Conservation (phyloP, 2,113 vertebrate species). For the Crocuta crocuta region DNA sequence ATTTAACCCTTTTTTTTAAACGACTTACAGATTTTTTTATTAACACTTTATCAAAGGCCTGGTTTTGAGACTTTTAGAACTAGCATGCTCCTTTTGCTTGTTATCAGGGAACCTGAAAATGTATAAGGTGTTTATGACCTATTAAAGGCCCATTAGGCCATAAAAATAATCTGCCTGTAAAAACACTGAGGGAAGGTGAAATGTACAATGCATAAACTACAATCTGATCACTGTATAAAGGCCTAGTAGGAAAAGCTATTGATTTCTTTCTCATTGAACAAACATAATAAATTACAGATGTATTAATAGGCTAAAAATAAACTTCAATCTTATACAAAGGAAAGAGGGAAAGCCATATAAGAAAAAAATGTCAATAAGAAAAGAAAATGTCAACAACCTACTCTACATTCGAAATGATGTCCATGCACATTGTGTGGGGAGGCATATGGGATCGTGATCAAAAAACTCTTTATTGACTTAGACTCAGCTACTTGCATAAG, state of each 20-base stretch:
- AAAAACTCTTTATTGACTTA: not conserved
- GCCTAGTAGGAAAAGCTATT: conserved; percentile 27
- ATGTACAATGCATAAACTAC: not conserved
- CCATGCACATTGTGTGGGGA: not conserved
- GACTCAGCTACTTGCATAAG: not conserved
- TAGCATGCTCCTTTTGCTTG: conserved; percentile 23
- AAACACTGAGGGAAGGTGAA: conserved; percentile 43
- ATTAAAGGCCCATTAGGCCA: conserved; percentile 57
- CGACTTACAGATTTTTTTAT: conserved; percentile 42
- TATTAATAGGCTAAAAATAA: conserved; percentile 48
- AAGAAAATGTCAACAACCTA: not conserved
- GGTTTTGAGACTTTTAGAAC: conserved; percentile 29
- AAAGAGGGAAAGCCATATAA: not conserved
- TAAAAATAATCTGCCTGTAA: conserved; percentile 67
- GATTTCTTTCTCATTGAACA: conserved; percentile 46
- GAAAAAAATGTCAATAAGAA: not conserved
- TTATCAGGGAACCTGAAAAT: conserved; percentile 67
- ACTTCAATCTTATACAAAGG: not conserved
- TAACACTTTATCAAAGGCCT: conserved; percentile 45
- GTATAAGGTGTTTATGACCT: conserved; percentile 64
- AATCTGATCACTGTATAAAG: conserved; percentile 36
- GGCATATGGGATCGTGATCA: not conserved
- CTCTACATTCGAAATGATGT: not conserved
- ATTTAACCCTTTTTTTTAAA: conserved; percentile 41
- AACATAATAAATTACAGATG: conserved; percentile 28